Conservation (phyloP, 1,140 invertebrate genomes). For the Spodoptera frugiperda region DNA sequence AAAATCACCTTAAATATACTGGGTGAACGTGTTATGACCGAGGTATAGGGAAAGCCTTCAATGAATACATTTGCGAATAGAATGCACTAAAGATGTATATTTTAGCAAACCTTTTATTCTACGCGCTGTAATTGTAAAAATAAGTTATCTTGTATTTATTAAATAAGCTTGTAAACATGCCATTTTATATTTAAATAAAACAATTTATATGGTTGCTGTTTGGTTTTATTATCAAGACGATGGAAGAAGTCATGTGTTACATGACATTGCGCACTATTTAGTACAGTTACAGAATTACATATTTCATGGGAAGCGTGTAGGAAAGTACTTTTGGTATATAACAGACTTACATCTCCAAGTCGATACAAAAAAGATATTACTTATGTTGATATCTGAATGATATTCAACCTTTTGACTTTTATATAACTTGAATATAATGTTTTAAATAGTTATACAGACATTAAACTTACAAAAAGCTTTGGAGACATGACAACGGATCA, state of each 20-base stretch:
- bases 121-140: too few species aligned
- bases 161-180: neutral
- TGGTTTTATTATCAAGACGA: conserved; percentile 61
- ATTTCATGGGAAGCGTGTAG: conserved; percentile 10
- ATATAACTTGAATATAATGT: too few species aligned
- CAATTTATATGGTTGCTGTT: conserved; percentile 54
- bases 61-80: too few species aligned
- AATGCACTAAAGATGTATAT: too few species aligned
- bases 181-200: conserved; percentile 32
- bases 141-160: neutral
- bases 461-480: too few species aligned
- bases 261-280: neutral
- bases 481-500: too few species aligned
- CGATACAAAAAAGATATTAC: conserved; percentile 17
- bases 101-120: too few species aligned
- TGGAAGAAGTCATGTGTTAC: conserved; percentile 12
- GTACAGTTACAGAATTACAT: conserved; percentile 14
- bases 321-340: neutral
- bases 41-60: too few species aligned
- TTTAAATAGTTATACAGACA: too few species aligned
- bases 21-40: too few species aligned
- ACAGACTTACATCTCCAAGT: conserved; percentile 2
- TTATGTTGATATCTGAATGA: conserved; percentile 10
- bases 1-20: too few species aligned
- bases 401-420: neutral